Base-by-base conservation (phyloP, 2,888 invertebrate genomes). In the Diachrysia chrysitis region DNA sequence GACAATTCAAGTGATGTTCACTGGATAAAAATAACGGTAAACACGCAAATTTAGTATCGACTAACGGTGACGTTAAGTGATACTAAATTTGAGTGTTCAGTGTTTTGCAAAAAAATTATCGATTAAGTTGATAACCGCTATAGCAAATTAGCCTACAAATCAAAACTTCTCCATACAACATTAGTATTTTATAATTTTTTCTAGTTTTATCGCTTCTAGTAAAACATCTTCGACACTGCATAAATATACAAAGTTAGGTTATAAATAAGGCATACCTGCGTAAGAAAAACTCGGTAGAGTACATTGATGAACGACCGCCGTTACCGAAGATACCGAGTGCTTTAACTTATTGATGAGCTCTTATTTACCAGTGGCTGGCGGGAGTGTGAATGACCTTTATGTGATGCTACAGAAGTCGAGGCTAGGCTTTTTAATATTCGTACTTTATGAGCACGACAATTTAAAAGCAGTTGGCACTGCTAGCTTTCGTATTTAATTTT, bases 271-370 rank as follows among this genome's bases (percentile, higher is more conserved):
- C 76, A 66, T 65, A 70, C 66, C 54, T 68, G 63, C 46, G 63
- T 66, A 66, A 66, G 79, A 76, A 73, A 78, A 78, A 68, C 48
- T 56, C 63, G 37, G n/a, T 54, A 42, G 66, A 55, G 51, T 82
- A 83, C 87, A 89, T 88, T 90, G 89, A 90, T 85, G 86, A 83
- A 90, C 89, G 82, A 79, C 71, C 81, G 78, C 85, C 86, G 87
- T 86, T 90, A 82, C 83, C 84, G 85, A 85, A 83, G 85, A 78
- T 84, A 85, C 88, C 82, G 83, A 85, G 85, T 84, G 82, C 87
- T 84, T 85, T 89, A 83, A 89, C 85, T 91, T 92, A 92, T 92
- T 93, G 90, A 93, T 92, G 91, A 90, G 85, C 85, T 78, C 87
- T 90, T 91, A 92, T 92, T 92, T 93, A 92, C 92, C 92, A 90